These are phyloP conservation scores for Pelecanus crispus DNA, from an alignment of 2,113 vertebrate species.

Conservation along the genomic window DNA sequence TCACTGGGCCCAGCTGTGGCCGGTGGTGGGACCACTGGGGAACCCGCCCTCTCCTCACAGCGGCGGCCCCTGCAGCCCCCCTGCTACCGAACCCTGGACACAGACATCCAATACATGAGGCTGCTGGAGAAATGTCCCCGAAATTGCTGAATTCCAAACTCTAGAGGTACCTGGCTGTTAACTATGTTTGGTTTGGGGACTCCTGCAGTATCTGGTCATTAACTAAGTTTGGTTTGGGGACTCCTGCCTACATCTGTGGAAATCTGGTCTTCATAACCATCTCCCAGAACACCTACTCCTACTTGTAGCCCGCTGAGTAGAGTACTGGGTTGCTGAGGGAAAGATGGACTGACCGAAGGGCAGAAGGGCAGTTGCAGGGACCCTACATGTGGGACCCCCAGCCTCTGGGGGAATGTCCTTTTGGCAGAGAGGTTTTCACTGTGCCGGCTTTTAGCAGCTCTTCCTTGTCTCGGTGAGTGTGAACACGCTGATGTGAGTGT, in stretches of 20 bases:
- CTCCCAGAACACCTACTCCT: not conserved
- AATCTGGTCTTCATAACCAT: not conserved
- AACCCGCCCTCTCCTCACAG: not conserved
- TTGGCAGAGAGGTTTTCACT: not conserved
- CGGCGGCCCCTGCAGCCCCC: not conserved
- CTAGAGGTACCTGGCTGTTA: not conserved
- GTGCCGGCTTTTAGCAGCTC: not conserved
- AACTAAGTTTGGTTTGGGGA: not conserved
- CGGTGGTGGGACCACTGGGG: fast-evolving
- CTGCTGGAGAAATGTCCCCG: not conserved
- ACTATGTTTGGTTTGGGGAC: too few species aligned
- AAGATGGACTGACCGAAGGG: not conserved
- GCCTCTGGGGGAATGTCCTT: not conserved
- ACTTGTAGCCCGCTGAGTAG: not conserved
- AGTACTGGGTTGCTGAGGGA: not conserved
- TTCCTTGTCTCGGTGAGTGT: not conserved
- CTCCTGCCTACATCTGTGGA: not conserved
- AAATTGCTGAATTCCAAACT: conserved; percentile 14
- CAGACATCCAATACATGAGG: fast-evolving
- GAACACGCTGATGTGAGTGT: not conserved
- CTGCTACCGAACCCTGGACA: too few species aligned
- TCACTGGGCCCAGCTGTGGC: not conserved
- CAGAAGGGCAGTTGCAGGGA: not conserved
- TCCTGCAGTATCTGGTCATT: not conserved
- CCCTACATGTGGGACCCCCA: fast-evolving